Evolutionary conservation across 2,888 invertebrate species (phyloP), one percentile per base, ranked within the genome.

Genomic region (Nephrotoma flavescens): DNA sequence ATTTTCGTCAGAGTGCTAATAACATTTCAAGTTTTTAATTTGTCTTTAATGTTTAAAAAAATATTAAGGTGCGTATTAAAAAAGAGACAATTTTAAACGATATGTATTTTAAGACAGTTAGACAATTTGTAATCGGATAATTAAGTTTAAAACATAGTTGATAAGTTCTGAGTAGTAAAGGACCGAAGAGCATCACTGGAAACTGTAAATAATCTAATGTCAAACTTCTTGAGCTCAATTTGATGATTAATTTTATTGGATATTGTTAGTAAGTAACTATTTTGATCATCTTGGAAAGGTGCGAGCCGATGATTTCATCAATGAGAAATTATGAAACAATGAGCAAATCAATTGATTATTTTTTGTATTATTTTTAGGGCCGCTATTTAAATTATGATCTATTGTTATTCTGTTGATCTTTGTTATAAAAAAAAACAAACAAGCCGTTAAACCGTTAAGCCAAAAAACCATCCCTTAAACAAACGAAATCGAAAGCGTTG

Each of bases 311-410:
- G n/a, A 42, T 42, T 84, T 42, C 41, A 84, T 12, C 41, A 42
- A 84, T 84, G 84, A 84, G 84, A 84, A 84, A 84, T 84, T 84
- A 84, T 84, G 84, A 84, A 84, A 84, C 84, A 84, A 84, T 42
- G 84, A 84, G 84, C 84, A 42, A 84, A 42, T 42, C 31, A 84
- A 42, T 84, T 84, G 41, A 84, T 84, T 84, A n/a, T 84, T 42
- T 71, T 84, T 84, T 84, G 42, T 84, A 84, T 84, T 84, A 84
- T 84, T 84, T 71, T 84, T 84, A 84, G 84, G 84, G 84, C 6
- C 12, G 84, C 84, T 84, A 84, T 42, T 84, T 42, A 84, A 84
- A 84, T 84, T 41, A 42, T 84, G 42, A 84, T 42, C 84, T 84
- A 84, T 84, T 84, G 41, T 84, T n/a, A 84, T 84, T 84, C 84